Percentiles rank a stretch among this genome's conserved stretches.
These are phyloP conservation scores for Columbina picui DNA, from an alignment of 2,113 vertebrate species.

Conservation along the genomic window DNA sequence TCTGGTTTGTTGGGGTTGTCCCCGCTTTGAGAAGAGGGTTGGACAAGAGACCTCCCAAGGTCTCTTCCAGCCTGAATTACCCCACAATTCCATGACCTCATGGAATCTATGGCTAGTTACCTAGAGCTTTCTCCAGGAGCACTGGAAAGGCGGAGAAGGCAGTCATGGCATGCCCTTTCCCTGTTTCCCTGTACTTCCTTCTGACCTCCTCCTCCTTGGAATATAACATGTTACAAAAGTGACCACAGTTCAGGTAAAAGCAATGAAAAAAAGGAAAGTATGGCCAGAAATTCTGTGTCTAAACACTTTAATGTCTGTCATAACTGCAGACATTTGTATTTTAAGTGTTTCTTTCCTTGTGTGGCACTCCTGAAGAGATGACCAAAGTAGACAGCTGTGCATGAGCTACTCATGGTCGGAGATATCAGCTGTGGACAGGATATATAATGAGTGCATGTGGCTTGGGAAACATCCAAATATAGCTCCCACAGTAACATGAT, in stretches of 20 bases:
- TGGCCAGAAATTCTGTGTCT: not conserved
- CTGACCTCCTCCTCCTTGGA: not conserved
- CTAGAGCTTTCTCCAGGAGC: not conserved
- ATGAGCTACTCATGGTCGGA: not conserved
- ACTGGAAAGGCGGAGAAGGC: not conserved
- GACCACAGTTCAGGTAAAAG: not conserved
- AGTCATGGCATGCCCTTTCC: not conserved
- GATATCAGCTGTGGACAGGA: not conserved
- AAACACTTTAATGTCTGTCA: not conserved
- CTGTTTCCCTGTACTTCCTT: not conserved
- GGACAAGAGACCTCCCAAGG: not conserved
- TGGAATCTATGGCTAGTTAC: not conserved
- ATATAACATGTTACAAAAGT: not conserved
- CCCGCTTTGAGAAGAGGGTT: not conserved
- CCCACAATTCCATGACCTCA: not conserved
- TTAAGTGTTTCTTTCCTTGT: not conserved
- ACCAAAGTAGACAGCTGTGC: not conserved
- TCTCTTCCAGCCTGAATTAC: not conserved
- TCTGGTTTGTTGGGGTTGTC: not conserved
- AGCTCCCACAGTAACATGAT: not conserved
- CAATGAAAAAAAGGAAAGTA: not conserved
- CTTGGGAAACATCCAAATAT: not conserved
- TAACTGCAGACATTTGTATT: not conserved
- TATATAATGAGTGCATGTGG: not conserved
- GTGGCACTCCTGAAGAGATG: not conserved